These are phyloP conservation scores for Oscheius sp. DNA, from an alignment of 2,888 invertebrate genomes.

Conservation along the genomic window DNA sequence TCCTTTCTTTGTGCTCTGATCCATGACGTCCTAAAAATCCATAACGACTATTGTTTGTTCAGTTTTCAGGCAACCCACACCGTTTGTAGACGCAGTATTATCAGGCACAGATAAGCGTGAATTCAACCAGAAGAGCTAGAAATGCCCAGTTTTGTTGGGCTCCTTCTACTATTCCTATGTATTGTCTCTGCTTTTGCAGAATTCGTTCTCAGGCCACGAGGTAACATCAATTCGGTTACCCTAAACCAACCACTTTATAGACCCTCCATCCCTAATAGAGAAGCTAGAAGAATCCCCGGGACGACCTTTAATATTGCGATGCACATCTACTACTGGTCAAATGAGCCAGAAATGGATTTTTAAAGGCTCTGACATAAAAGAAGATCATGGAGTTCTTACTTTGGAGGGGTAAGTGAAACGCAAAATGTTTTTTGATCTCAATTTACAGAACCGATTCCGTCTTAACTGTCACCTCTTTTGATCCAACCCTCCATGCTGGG, in stretches of 20 bases:
- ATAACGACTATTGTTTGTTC: slow-evolving; percentile 28
- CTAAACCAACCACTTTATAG: neutral
- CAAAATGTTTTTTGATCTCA: neutral
- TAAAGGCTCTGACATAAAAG: slow-evolving; percentile 9
- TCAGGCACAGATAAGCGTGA: slow-evolving; percentile 30
- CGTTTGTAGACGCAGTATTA: slow-evolving; percentile 24
- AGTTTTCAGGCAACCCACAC: slow-evolving; percentile 24
- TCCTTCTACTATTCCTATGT: neutral
- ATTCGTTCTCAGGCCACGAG: slow-evolving; percentile 27
- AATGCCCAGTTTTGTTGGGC: neutral
- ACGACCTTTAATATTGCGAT: neutral
- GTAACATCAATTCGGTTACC: slow-evolving; percentile 8
- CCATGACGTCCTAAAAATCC: slow-evolving; percentile 7
- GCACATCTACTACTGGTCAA: neutral
- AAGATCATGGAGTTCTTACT: slow-evolving; percentile 4
- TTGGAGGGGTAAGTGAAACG: slow-evolving; percentile 16
- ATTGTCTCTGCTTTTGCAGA: slow-evolving; percentile 2
- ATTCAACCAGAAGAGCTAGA: neutral
- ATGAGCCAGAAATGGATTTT: slow-evolving; percentile 21
- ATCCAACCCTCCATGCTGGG: slow-evolving; percentile 14
- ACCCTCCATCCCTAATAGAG: slow-evolving; percentile 12
- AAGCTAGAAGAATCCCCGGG: slow-evolving; percentile 17
- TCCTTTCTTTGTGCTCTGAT: neutral
- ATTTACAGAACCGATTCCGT: slow-evolving; percentile 22
- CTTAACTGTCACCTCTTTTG: slow-evolving; percentile 9